Base-by-base conservation (phyloP, 2,888 invertebrate genomes). In the Ryuthela nishihirai region DNA sequence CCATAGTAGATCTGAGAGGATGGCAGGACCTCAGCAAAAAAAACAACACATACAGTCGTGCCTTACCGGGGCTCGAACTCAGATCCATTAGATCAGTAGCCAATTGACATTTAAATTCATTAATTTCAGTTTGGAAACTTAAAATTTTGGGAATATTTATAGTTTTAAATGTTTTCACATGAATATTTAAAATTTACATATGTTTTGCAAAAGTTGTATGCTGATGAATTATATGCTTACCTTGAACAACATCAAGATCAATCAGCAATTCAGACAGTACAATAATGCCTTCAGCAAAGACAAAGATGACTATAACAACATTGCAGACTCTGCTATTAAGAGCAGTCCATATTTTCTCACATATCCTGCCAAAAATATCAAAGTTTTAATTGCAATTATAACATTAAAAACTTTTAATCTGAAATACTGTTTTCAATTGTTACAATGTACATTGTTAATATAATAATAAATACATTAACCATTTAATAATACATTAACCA, bases 201-300 rank as follows among this genome's bases (percentile, higher is more conserved):
- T n/a, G n/a, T n/a, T n/a, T n/a, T n/a, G n/a, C n/a, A n/a, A n/a
- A n/a, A n/a, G n/a, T n/a, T n/a, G n/a, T n/a, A n/a, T n/a, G n/a
- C n/a, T n/a, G n/a, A n/a, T n/a, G n/a, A n/a, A n/a, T n/a, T 10
- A 38, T 47, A 21, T 10, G 26, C 50, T 39, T 54, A 67, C 67
- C 67, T 63, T 64, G 64, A 7, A 67, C 63, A 58, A 66, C 58
- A 49, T 64, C 49, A 24, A 65, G 55, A 41, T 65, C 63, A 48
- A 67, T 65, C 10, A 67, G 41, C 45, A 66, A 54, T 41, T 65
- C 62, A 6, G 65, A 64, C 32, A 67, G 40, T 41, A 67, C 56
- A 20, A 65, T 48, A 26, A 66, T 47, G 26, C 56, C 59, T 54
- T 67, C 63, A 39, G 66, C 43, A 39, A 64, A 50, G 4, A 65